A percentile compares a stretch with the other conserved stretches of the same genome.
These are phyloP conservation scores for Halisarca cf. caerulea DNA, from an alignment of 37 sponge, comb jelly and placozoan genomes.

Conservation along the genomic window DNA sequence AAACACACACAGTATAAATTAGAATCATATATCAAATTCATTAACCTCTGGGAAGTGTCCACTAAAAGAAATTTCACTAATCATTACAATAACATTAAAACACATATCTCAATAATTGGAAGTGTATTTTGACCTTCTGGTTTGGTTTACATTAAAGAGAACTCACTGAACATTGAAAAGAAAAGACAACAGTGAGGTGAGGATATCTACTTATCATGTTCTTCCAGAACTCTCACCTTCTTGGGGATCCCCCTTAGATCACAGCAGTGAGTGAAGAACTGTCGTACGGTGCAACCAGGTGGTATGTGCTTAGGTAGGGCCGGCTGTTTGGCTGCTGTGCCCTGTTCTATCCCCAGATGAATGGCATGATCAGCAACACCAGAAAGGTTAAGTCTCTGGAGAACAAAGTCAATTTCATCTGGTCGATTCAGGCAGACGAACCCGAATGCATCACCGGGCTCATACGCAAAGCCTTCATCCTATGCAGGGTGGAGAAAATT, in stretches of 20 bases:
- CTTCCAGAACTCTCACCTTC: slow-evolving; percentile 72
- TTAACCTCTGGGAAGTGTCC: too few relatives aligned
- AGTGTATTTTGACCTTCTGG: too few relatives aligned
- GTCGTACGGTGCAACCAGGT: slow-evolving; percentile 57
- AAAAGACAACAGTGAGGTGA: too few relatives aligned
- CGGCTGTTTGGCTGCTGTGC: slow-evolving; percentile 38
- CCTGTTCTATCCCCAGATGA: slow-evolving; percentile 12
- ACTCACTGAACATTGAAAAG: too few relatives aligned
- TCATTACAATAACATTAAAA: too few relatives aligned
- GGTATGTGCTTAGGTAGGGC: slow-evolving; percentile 79
- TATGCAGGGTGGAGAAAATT: neutral
- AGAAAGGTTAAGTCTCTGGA: slow-evolving; percentile 50
- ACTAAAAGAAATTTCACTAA: too few relatives aligned
- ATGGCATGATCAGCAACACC: slow-evolving; percentile 16
- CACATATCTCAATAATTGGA: too few relatives aligned
- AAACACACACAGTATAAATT: too few relatives aligned
- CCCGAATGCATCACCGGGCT: slow-evolving; percentile 95
- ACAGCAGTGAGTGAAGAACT: slow-evolving; percentile 72
- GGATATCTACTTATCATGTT: too few relatives aligned
- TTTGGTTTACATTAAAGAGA: too few relatives aligned
- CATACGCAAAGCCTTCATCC: slow-evolving; percentile 44
- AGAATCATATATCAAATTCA: too few relatives aligned
- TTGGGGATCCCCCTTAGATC: slow-evolving; percentile 86
- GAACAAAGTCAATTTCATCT: slow-evolving; percentile 71
- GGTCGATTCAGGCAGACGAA: slow-evolving; percentile 81